Conservation (phyloP, 2,797 vertebrate genomes). For the Champsocephalus esox region DNA sequence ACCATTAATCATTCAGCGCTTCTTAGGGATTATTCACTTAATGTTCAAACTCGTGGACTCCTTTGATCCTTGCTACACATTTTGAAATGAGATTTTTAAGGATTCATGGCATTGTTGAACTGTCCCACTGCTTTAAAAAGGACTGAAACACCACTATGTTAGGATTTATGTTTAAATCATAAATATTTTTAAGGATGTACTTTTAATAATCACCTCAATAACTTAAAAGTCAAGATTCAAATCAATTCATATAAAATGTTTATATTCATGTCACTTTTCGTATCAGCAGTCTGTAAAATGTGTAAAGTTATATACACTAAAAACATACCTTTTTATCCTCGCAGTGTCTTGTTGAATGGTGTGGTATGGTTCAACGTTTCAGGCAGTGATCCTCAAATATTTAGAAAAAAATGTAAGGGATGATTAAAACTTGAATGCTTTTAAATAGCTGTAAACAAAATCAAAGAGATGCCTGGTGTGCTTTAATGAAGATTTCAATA, state of each 20-base stretch:
- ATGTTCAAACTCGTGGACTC: neutral
- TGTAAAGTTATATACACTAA: neutral
- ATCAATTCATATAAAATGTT: neutral
- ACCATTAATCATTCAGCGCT: neutral
- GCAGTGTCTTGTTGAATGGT: neutral
- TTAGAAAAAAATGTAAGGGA: neutral
- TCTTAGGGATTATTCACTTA: neutral
- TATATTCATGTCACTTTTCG: neutral
- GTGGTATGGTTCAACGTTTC: neutral
- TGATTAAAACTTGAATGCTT: neutral
- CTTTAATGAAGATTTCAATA: constrained; percentile 22
- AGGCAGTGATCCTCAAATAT: constrained; percentile 14
- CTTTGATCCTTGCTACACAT: neutral
- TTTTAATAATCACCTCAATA: neutral
- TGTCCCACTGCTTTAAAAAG: neutral
- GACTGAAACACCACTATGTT: neutral
- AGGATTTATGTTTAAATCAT: constrained; percentile 3
- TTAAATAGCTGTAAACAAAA: neutral
- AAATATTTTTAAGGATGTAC: neutral
- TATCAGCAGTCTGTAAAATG: neutral
- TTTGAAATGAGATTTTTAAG: neutral
- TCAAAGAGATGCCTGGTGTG: neutral
- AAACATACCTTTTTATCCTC: neutral
- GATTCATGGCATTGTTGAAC: neutral
- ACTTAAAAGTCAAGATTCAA: neutral